Base-by-base conservation (phyloP, 2,797 vertebrate species). In the Allobates femoralis region DNA sequence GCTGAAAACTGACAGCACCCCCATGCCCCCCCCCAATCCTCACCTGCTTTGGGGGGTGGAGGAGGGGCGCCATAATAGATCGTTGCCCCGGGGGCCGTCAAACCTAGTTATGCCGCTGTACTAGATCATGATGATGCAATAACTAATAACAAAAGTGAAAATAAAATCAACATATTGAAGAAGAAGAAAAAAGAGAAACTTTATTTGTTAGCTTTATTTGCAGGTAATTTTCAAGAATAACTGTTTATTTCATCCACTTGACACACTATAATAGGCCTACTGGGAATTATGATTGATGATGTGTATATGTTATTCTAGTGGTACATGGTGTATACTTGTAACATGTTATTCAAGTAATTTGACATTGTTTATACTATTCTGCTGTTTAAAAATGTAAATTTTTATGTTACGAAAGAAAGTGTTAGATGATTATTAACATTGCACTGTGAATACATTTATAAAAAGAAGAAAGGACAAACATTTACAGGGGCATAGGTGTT, bases 241-340 rank as follows among this genome's bases (percentile, higher is more conserved):
- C 19, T 32, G 28, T 66, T 77, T 30, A 74, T 50, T 8, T 32
- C 30, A 19, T 11, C 74, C 74, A 55, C 51, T 55, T 55, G 28
- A 32, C 41, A 77, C n/a, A 21, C 62, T 76, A 28, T 23, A 85
- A 67, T 32, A 78, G 30, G 56, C 19, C 30, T 67, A n/a, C 19
- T 78, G 53, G 74, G 60, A 66, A 32, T 41, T 55, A 77, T 78
- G 83, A 85, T 85, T 85, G 60, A 85, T 85, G 58, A 85, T 19
- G 55, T 85, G 83, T 85, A 11, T 85, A 78, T 41, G 28, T 67
- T 85, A 66, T 50, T 51, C 28, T 41, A n/a, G 10, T 37, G 66
- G 5, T 78, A 85, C 50, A 78, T 78, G 74, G 32, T 66, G 75
- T 77, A 84, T 84, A 19, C 46, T 77, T 75, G 15, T 66, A 75